phyloP scores from a whole-genome alignment of 2,888 invertebrate genomes.

The Argyra leucocephala region DNA sequence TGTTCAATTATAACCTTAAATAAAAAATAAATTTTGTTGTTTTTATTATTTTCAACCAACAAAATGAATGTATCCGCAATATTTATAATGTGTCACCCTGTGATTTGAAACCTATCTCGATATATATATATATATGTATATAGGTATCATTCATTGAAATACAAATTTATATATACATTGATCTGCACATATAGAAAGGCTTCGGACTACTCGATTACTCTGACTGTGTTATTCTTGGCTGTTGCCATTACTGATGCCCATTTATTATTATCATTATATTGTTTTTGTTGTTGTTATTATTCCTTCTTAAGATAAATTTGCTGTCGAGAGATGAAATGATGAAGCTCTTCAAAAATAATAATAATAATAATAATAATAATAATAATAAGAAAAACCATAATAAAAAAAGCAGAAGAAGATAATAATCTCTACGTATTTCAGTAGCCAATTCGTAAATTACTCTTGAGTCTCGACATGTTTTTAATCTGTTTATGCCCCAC shows the following conservation, averaged over 20 bases:
- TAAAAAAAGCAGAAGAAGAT: conserved; percentile 31
- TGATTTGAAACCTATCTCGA: background rate
- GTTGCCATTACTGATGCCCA: too few relatives aligned
- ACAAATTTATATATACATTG: too few relatives aligned
- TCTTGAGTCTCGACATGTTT: conserved; percentile 31
- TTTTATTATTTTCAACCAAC: background rate
- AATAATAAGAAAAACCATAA: background rate
- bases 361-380: conserved; percentile 23
- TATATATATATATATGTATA: too few relatives aligned
- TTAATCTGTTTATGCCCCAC: conserved; percentile 33
- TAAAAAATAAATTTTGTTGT: background rate
- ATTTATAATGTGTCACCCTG: conserved; percentile 9
- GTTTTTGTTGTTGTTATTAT: background rate
- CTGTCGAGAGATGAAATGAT: conserved; percentile 33
- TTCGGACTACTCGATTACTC: too few relatives aligned
- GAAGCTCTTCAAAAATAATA: conserved; percentile 27
- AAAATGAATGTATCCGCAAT: conserved; percentile 2
- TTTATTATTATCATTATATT: too few relatives aligned
- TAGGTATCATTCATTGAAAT: too few relatives aligned
- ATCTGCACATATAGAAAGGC: too few relatives aligned
- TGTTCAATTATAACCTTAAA: conserved; percentile 3
- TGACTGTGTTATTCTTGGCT: too few relatives aligned
- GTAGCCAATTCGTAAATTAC: conserved; percentile 45
- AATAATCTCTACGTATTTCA: conserved; percentile 43
- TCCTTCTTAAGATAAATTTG: background rate